Conservation (phyloP, 2,888 invertebrate species). For the Polylopha cassiicola region DNA sequence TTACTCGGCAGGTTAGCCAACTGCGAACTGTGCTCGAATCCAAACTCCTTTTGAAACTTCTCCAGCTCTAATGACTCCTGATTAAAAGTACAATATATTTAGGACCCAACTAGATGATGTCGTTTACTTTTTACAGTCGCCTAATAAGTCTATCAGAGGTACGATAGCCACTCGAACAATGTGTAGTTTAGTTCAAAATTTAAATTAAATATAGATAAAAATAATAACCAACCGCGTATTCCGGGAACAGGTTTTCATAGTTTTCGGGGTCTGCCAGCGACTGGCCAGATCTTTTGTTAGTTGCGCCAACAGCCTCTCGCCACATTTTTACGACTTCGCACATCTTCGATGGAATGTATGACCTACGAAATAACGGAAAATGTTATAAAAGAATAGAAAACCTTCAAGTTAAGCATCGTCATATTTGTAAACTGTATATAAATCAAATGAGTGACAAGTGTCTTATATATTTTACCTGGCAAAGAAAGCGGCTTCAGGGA, state of each 20-base stretch:
- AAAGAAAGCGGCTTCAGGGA: slow-evolving; percentile 99
- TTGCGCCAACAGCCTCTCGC: slow-evolving; percentile 87
- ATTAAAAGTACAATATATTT: slow-evolving; percentile 5
- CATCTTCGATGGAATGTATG: slow-evolving; percentile 96
- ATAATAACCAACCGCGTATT: slow-evolving; percentile 50
- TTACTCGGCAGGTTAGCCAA: slow-evolving; percentile 33
- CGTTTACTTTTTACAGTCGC: no score
- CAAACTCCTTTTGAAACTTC: slow-evolving; percentile 43
- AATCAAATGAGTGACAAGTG: no score
- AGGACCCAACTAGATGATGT: no score
- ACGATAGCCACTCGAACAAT: no score
- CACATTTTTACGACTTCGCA: slow-evolving; percentile 91
- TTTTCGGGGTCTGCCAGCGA: slow-evolving; percentile 96
- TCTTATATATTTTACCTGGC: no score
- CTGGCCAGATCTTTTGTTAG: slow-evolving; percentile 94
- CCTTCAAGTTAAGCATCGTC: no score
- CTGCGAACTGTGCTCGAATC: slow-evolving; percentile 34
- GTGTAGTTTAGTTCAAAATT: no score
- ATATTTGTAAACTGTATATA: no score
- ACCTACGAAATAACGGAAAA: slow-evolving; percentile 68
- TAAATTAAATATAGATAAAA: neutral
- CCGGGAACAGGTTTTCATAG: slow-evolving; percentile 98
- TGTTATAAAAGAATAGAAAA: neutral
- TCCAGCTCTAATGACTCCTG: slow-evolving; percentile 57
- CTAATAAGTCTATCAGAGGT: no score